Evolutionary conservation across 2,797 vertebrate species (phyloP).

Genomic region (Hippoglossus hippoglossus): DNA sequence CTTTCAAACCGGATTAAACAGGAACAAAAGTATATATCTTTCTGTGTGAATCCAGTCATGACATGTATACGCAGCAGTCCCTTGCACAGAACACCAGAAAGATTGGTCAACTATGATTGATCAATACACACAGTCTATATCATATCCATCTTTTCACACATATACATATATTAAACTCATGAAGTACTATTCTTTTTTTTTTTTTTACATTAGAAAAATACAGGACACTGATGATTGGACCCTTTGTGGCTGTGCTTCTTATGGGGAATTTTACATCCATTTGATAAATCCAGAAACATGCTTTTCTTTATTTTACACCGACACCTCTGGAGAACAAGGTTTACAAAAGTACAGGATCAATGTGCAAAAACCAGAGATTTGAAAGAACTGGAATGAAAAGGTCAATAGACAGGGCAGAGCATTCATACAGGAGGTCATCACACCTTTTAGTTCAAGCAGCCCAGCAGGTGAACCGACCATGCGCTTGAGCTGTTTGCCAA

Average conservation of each 20-base stretch:
- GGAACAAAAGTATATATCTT: slow-evolving; percentile 52
- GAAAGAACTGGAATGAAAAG: slow-evolving; percentile 50
- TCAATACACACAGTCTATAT: slow-evolving; percentile 73
- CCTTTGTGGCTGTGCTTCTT: slow-evolving; percentile 83
- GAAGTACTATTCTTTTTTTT: slow-evolving; percentile 64
- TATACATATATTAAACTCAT: slow-evolving; percentile 81
- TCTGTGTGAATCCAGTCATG: slow-evolving; percentile 66
- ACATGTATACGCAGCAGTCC: slow-evolving; percentile 67
- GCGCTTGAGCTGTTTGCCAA: slow-evolving; percentile 19
- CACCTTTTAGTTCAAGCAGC: slow-evolving; percentile 53
- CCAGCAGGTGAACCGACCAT: slow-evolving; percentile 39
- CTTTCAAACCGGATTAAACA: slow-evolving; percentile 64
- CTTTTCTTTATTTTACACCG: slow-evolving; percentile 77
- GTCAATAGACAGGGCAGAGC: slow-evolving; percentile 56
- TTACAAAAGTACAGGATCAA: slow-evolving; percentile 72
- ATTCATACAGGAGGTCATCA: slow-evolving; percentile 54
- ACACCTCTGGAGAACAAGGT: slow-evolving; percentile 77
- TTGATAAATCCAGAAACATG: slow-evolving; percentile 83
- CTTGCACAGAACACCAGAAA: slow-evolving; percentile 76
- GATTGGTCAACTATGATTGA: slow-evolving; percentile 77
- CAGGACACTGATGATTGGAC: slow-evolving; percentile 82
- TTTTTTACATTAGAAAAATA: slow-evolving; percentile 86
- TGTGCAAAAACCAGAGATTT: slow-evolving; percentile 66
- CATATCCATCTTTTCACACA: slow-evolving; percentile 72
- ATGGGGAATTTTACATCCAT: slow-evolving; percentile 78